Conservation (phyloP, 2,888 invertebrate species). For the Epistrophe eligans region DNA sequence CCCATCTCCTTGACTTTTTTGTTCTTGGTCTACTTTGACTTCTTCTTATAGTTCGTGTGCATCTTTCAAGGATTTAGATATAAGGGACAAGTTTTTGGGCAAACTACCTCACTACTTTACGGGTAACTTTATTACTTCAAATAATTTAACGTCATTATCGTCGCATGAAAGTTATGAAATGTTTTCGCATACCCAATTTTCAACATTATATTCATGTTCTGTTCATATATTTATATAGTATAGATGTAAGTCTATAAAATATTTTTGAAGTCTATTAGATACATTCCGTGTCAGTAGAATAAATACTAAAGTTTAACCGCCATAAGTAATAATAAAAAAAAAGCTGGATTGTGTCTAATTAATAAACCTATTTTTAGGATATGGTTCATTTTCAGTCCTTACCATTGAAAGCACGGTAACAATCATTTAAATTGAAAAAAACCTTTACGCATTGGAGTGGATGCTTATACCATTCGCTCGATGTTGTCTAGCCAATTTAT, state of each 20-base stretch:
- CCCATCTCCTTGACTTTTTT: slow-evolving; percentile 36
- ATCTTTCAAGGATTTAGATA: slow-evolving; percentile 56
- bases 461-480: no score
- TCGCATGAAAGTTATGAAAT: slow-evolving; percentile 69
- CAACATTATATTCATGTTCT: no score
- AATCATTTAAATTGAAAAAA: no score
- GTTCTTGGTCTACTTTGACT: slow-evolving; percentile 1
- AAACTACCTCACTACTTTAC: slow-evolving; percentile 65
- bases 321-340: no score
- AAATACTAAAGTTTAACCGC: no score
- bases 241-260: background rate
- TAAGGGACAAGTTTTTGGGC: slow-evolving; percentile 58
- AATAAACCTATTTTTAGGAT: no score
- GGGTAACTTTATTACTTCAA: slow-evolving; percentile 69
- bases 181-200: slow-evolving; percentile 33
- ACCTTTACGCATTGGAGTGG: no score
- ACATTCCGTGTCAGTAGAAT: background rate
- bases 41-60: slow-evolving; percentile 2
- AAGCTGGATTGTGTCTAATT: no score
- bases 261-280: background rate
- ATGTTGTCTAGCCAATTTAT: no score
- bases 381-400: no score
- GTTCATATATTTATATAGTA: no score
- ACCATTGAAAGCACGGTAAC: no score
- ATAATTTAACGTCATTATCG: slow-evolving; percentile 71